Percentiles rank a stretch among this genome's conserved stretches.
These are phyloP conservation scores for Orthosia incerta DNA, from an alignment of 2,888 invertebrate species.

Conservation along the genomic window DNA sequence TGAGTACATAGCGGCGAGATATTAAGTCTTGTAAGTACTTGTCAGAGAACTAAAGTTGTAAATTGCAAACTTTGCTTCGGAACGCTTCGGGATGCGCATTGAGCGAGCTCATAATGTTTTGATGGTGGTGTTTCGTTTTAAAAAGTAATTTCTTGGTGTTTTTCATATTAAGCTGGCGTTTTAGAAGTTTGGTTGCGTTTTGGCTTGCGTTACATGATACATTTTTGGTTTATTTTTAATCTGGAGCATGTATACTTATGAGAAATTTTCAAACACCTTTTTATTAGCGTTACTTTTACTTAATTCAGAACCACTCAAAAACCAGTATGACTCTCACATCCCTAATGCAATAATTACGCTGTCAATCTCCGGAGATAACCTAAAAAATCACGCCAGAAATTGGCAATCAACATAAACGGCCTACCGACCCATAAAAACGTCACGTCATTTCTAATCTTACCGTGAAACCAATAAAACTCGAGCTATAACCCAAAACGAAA, in stretches of 20 bases:
- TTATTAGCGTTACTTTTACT: background rate
- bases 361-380: conserved; percentile 51
- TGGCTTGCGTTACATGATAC: background rate
- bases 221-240: conserved; percentile 14
- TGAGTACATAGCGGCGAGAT: conserved; percentile 70
- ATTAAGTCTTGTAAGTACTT: conserved; percentile 70
- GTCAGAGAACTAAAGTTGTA: conserved; percentile 70
- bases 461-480: conserved; percentile 83
- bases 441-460: conserved; percentile 80
- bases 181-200: conserved; percentile 20
- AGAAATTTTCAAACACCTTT: background rate
- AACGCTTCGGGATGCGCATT: conserved; percentile 59
- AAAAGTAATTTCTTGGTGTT: conserved; percentile 52
- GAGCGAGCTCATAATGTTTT: conserved; percentile 63
- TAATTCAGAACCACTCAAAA: conserved; percentile 8
- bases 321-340: conserved; percentile 3
- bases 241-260: background rate
- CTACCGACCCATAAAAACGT: conserved; percentile 70
- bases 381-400: conserved; percentile 67
- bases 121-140: conserved; percentile 65
- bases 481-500: conserved; percentile 79
- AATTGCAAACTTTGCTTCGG: conserved; percentile 69
- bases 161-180: conserved; percentile 42
- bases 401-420: conserved; percentile 75
- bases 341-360: conserved; percentile 54